Evolutionary conservation across 2,113 vertebrate species (phyloP), one percentile per base, ranked within the genome.

Genomic region (Capreolus pygargus): DNA sequence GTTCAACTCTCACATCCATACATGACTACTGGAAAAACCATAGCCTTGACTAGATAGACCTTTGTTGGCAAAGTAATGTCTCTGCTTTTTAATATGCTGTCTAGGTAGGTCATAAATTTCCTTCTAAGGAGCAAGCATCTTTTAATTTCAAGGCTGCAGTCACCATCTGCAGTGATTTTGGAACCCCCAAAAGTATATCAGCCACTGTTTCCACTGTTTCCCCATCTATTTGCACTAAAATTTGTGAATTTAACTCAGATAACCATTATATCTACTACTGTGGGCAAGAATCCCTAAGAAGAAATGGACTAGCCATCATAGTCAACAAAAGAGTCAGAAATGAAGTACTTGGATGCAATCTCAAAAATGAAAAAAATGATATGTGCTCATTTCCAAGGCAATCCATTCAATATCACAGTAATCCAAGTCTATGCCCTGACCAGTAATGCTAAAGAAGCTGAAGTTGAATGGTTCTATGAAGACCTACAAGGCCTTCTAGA

Each of bases 101-200:
- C 17, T 67, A 67, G 15, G 16, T n/a, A 9, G 7, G 33, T n/a
- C 30, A n/a, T n/a, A 67, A n/a, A 7, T n/a, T 67, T 67, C 30
- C 16, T n/a, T 19, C 61, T 7, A n/a, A 67, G 33, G 16, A 67
- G 7, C 30, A 67, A n/a, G 61, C 8, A 7, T 17, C 33, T 64
- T 64, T 67, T n/a, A n/a, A 67, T 67, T 67, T 67, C 61, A 67
- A 9, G 33, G 61, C 33, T n/a, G 16, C 33, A n/a, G 33, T n/a
- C 61, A n/a, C 61, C 7, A 9, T n/a, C 61, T n/a, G 33, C 16
- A n/a, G 15, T n/a, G 16, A 67, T 64, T 67, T 67, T 67, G 33
- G 16, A 67, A 3, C 33, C 33, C 33, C 16, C 0, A 4, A 33
- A n/a, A 9, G 1, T 19, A 19, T n/a, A 67, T 64, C 61, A 64